Percentiles rank a stretch among this genome's conserved stretches.
Conservation (phyloP, 92 coral and sea anemone species). For the Porites evermanni region DNA sequence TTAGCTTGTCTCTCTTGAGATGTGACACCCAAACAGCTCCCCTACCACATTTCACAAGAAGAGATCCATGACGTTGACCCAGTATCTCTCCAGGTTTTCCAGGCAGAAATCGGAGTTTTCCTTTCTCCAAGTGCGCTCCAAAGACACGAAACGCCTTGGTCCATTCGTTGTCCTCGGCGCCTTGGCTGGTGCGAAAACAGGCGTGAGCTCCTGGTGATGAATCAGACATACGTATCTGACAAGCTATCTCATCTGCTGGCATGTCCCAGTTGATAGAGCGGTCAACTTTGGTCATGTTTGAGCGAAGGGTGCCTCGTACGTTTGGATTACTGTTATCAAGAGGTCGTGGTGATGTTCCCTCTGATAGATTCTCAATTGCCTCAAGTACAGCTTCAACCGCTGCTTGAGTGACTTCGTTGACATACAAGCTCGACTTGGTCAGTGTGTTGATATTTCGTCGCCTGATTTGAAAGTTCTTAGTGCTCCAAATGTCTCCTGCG, state of each 20-base stretch:
- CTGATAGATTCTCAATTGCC: conserved; percentile 58
- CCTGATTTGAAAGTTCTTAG: conserved; percentile 55
- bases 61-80: conserved; percentile 71
- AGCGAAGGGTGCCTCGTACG: conserved; percentile 63
- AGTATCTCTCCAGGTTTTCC: conserved; percentile 77
- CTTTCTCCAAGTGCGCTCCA: conserved; percentile 81
- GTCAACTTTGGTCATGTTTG: conserved; percentile 71
- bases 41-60: conserved; percentile 73
- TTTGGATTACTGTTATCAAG: conserved; percentile 62
- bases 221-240: conserved; percentile 85
- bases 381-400: conserved; percentile 67
- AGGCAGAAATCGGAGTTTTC: conserved; percentile 20
- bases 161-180: conserved; percentile 37
- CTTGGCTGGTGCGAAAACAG: conserved; percentile 24
- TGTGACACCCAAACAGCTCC: conserved; percentile 84
- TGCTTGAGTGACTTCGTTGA: conserved; percentile 76
- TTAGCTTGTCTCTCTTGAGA: conserved; percentile 72
- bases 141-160: conserved; percentile 69
- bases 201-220: conserved; percentile 82
- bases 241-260: conserved; percentile 80
- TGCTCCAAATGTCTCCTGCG: conserved; percentile 84
- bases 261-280: conserved; percentile 74
- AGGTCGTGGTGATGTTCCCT: conserved; percentile 53
- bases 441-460: conserved; percentile 79
- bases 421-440: conserved; percentile 83